Conservation (phyloP, 2,797 vertebrate species). For the Chiloscyllium punctatum region DNA sequence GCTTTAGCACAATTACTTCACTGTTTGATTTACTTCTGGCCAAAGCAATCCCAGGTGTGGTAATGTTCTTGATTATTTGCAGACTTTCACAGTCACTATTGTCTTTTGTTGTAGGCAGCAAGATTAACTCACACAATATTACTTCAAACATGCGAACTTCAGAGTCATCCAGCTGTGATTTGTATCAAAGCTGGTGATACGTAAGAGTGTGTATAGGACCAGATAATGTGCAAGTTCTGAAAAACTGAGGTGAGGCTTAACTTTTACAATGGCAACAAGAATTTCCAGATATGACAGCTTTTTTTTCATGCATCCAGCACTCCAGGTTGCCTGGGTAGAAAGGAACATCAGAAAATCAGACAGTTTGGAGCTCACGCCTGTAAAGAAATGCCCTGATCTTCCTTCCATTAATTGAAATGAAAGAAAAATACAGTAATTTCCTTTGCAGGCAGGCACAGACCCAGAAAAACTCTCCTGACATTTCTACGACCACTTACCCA, state of each 20-base stretch:
- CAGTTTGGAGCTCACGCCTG: not conserved
- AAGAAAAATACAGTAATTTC: not conserved
- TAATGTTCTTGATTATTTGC: not conserved
- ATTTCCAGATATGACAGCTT: not conserved
- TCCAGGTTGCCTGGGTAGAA: not conserved
- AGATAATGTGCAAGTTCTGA: not conserved
- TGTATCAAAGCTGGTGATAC: not conserved
- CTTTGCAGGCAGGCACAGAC: not conserved
- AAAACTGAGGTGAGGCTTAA: not conserved
- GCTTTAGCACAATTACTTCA: slow-evolving; percentile 5
- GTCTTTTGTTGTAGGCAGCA: not conserved
- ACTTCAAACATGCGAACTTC: not conserved
- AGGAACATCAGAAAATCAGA: not conserved
- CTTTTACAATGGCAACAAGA: not conserved
- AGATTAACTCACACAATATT: not conserved
- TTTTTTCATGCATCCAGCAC: not conserved
- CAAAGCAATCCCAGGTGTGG: not conserved
- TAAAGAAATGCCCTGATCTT: not conserved
- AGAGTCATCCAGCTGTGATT: not conserved
- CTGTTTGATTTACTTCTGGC: not conserved
- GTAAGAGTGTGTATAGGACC: not conserved
- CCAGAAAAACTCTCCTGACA: not conserved
- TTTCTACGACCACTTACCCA: slow-evolving; percentile 13
- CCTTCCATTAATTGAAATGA: not conserved
- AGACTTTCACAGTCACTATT: not conserved